A percentile compares a stretch with the other conserved stretches of the same genome.
Conservation (phyloP, 1,140 invertebrate species). For the Drosophila kikkawai region DNA sequence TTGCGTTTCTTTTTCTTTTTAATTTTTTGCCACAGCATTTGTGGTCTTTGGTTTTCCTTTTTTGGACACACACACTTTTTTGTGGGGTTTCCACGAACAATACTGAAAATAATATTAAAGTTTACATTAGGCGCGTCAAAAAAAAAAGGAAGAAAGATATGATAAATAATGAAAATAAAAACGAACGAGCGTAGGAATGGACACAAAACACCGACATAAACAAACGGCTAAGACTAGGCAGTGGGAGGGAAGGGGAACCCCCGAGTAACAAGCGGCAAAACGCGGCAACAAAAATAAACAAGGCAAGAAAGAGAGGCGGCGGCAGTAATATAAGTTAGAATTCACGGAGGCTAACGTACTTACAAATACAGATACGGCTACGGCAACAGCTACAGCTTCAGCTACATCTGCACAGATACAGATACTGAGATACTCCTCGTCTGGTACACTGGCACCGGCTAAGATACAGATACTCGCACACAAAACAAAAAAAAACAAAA, state of each 20-base stretch:
- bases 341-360: conserved; percentile 70
- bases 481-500: conserved; percentile 15
- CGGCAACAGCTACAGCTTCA: conserved; percentile 6
- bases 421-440: conserved; percentile 31
- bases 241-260: neutral
- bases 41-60: conserved; percentile 1
- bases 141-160: conserved; percentile 48
- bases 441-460: conserved; percentile 5
- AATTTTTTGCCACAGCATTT: neutral
- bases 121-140: conserved; percentile 53
- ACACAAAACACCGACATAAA: conserved; percentile 58
- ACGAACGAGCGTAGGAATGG: conserved; percentile 27
- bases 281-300: conserved; percentile 43
- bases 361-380: conserved; percentile 42
- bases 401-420: conserved; percentile 56
- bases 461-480: conserved; percentile 47
- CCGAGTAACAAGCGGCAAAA: conserved; percentile 38
- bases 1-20: neutral
- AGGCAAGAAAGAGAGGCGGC: conserved; percentile 5
- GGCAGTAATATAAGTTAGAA: conserved; percentile 67
- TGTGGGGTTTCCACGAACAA: conserved; percentile 20
- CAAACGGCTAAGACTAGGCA: conserved; percentile 30
- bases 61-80: neutral
- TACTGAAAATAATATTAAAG: conserved; percentile 54
- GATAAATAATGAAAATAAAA: conserved; percentile 64